Evolutionary conservation across 2,888 invertebrate species (phyloP).

Genomic region (Lasioglossum marginatum): DNA sequence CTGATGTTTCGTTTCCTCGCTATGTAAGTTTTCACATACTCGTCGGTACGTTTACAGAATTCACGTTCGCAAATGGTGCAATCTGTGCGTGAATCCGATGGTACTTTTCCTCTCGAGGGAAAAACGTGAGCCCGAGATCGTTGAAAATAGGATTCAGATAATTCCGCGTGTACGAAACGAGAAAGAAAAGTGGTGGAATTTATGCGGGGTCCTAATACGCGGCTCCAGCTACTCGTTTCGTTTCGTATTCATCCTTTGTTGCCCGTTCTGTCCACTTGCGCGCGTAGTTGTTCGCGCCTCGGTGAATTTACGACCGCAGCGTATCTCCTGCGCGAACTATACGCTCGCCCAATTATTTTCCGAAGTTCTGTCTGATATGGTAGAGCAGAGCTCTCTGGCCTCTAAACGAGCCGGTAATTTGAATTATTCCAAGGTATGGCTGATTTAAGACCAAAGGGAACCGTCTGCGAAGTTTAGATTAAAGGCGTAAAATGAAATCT

Average conservation of each 20-base stretch:
- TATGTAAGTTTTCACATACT: too few relatives aligned
- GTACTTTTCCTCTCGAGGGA: background rate
- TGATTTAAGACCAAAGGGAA: constrained; percentile 63
- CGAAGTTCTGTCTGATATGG: constrained; percentile 29
- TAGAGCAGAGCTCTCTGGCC: constrained; percentile 2
- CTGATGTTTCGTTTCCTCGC: background rate
- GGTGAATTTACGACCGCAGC: constrained; percentile 27
- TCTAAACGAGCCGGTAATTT: constrained; percentile 39
- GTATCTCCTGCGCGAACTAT: constrained; percentile 5
- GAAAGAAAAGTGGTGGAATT: background rate
- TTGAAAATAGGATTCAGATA: background rate
- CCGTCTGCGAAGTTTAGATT: constrained; percentile 62
- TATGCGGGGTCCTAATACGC: constrained; percentile 7
- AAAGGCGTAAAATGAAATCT: constrained; percentile 54
- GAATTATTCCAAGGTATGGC: constrained; percentile 51
- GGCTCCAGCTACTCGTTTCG: constrained; percentile 4
- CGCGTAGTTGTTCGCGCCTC: background rate
- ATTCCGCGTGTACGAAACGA: background rate
- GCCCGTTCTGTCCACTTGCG: constrained; percentile 18
- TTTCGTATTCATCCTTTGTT: constrained; percentile 12
- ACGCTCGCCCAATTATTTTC: constrained; percentile 13
- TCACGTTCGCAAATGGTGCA: background rate
- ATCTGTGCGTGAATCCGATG: background rate
- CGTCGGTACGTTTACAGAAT: background rate
- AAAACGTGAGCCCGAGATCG: background rate